These are phyloP conservation scores for Phylloscopus trochilus DNA, from an alignment of 2,113 vertebrate species.

Conservation along the genomic window DNA sequence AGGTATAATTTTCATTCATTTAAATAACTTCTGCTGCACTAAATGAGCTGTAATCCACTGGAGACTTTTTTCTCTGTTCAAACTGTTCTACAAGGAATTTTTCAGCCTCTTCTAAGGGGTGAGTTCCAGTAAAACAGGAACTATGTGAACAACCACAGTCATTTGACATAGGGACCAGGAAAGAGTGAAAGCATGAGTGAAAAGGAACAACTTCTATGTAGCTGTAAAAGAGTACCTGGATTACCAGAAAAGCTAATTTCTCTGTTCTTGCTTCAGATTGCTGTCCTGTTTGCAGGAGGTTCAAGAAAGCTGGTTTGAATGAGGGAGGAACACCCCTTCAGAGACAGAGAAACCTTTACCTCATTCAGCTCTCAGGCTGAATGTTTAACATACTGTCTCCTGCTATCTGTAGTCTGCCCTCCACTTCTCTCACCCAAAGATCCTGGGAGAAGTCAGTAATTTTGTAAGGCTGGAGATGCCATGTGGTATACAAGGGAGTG, in stretches of 20 bases:
- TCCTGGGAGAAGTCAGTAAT: not conserved
- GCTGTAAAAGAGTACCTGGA: not conserved
- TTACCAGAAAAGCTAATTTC: not conserved
- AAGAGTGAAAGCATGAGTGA: not conserved
- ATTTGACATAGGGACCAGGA: not conserved
- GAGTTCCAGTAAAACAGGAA: not conserved
- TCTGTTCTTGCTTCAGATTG: not conserved
- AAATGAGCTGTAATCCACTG: not conserved
- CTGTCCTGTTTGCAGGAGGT: not conserved
- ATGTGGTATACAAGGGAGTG: constrained; percentile 11
- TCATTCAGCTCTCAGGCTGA: not conserved
- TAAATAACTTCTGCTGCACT: not conserved
- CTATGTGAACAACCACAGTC: not conserved
- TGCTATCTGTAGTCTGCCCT: not conserved
- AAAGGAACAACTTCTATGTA: not conserved
- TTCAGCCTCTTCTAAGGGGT: not conserved
- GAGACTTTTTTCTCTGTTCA: not conserved
- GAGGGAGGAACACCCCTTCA: not conserved
- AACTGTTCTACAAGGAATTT: not conserved
- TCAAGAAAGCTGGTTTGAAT: not conserved
- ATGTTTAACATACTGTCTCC: not conserved
- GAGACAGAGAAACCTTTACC: not conserved
- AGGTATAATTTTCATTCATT: not conserved
- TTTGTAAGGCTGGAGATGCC: constrained; percentile 26
- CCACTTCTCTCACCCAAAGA: not conserved